Base-by-base conservation (phyloP, 2,888 invertebrate species). In the Abrostola tripartita region DNA sequence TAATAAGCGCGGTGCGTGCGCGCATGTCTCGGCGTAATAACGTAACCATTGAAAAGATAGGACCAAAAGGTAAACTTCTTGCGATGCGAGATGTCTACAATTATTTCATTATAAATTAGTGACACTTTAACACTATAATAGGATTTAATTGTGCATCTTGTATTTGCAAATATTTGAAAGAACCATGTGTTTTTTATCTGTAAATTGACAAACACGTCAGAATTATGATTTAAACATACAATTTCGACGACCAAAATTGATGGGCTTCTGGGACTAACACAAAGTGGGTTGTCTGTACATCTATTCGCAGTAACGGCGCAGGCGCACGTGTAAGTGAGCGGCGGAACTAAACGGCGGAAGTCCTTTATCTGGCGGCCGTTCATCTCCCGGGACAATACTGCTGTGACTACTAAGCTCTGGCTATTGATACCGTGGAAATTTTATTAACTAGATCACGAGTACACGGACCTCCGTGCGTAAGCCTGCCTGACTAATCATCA, bases 261-360 rank as follows among this genome's bases (percentile, higher is more conserved):
- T 24, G 24, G 24, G 24, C 24, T 24, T 40, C 11, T 5, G 40
- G 11, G 11, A 40, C 11, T 40, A 40, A 41, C 41, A 24, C 44
- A 24, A 47, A 47, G 44, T 24, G 44, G 8, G 37, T n/a, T 70
- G 64, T 74, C 71, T 69, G 70, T 5, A 14, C 52, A 24, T 56
- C 11, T 24, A 11, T 35, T 41, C n/a, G 12, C 44, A 37, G 14
- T 51, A 37, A 8, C 41, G 41, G 73, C 69, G 60, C 57, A 57
- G 35, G 76, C 78, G 77, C 87, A 82, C 83, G 86, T 83, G 86
- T 83, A 79, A 81, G 79, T 84, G 81, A 82, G 76, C 83, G 80
- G 88, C 88, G 92, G 89, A 92, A 91, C 90, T 89, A 88, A 91
- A 77, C 79, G 73, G 82, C 92, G 93, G 93, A 93, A 88, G 90